These are phyloP conservation scores for Tubulanus polymorphus DNA, from an alignment of 2,888 invertebrate genomes.

Conservation along the genomic window DNA sequence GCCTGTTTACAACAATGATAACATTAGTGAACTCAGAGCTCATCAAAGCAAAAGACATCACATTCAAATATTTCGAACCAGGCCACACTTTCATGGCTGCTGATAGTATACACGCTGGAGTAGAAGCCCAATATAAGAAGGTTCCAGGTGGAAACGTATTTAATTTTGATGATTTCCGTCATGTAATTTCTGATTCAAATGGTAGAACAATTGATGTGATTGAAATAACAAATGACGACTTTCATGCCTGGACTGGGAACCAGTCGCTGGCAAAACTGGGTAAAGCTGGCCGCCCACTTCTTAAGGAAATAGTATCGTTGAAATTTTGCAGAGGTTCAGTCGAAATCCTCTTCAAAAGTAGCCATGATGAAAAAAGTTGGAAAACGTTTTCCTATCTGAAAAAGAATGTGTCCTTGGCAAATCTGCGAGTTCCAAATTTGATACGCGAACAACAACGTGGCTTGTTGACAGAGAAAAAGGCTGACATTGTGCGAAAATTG, in stretches of 20 bases:
- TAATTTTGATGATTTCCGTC: slow-evolving; percentile 8
- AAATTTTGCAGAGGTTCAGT: too few relatives aligned
- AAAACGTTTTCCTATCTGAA: too few relatives aligned
- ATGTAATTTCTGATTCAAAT: slow-evolving; percentile 5
- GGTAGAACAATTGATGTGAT: slow-evolving; percentile 3
- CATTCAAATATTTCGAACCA: slow-evolving; percentile 14
- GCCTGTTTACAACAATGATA: slow-evolving; percentile 8
- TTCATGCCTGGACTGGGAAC: slow-evolving; percentile 4
- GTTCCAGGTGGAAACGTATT: slow-evolving; percentile 4
- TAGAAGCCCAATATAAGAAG: slow-evolving; percentile 8
- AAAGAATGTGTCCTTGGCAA: too few relatives aligned
- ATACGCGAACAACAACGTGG: too few relatives aligned
- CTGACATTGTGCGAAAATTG: too few relatives aligned
- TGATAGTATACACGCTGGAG: slow-evolving; percentile 15
- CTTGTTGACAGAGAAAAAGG: too few relatives aligned
- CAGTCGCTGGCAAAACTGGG: slow-evolving; percentile 8
- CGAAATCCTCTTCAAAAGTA: too few relatives aligned
- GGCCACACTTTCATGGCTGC: slow-evolving; percentile 17
- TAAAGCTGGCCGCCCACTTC: too few relatives aligned
- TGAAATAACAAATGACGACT: slow-evolving; percentile 4
- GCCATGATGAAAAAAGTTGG: too few relatives aligned
- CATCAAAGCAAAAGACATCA: slow-evolving; percentile 5
- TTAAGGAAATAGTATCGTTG: too few relatives aligned
- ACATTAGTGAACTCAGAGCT: slow-evolving; percentile 1
- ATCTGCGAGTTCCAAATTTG: too few relatives aligned